Percentiles rank a stretch among this genome's conserved stretches.
Evolutionary conservation across 2,797 vertebrate species (phyloP).

Genomic region (Zalophus californianus): DNA sequence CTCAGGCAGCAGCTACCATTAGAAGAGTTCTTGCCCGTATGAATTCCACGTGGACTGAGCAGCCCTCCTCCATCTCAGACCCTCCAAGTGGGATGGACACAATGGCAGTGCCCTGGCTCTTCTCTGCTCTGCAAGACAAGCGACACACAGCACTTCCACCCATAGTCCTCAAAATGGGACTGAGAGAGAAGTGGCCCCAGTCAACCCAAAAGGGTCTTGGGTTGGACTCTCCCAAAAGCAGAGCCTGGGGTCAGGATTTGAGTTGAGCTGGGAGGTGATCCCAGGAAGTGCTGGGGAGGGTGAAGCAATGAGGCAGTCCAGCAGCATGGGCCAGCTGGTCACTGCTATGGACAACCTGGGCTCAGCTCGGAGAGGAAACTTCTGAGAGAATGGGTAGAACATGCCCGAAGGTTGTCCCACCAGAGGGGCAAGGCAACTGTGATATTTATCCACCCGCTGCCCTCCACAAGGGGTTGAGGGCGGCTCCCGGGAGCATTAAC

Average conservation of each 20-base stretch:
- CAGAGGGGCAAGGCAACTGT: neutral
- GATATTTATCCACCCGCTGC: no score
- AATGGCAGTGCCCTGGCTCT: neutral
- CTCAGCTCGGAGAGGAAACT: neutral
- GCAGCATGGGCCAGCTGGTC: accelerated
- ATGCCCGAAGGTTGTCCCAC: neutral
- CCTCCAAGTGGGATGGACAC: neutral
- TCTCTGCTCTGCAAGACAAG: neutral
- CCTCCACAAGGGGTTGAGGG: neutral
- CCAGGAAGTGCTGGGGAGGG: neutral
- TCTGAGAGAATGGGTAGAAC: neutral
- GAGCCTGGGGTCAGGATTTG: neutral
- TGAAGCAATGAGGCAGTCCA: neutral
- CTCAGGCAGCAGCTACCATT: no score
- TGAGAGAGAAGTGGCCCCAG: neutral
- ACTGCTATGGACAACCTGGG: neutral
- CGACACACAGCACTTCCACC: neutral
- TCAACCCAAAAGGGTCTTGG: neutral
- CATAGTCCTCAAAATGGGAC: no score
- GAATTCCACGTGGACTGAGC: neutral
- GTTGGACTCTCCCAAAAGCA: neutral
- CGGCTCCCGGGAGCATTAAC: neutral
- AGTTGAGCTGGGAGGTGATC: neutral
- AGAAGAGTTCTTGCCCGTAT: neutral
- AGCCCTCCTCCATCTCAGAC: neutral